A percentile compares a stretch with the other conserved stretches of the same genome.
Conservation (phyloP, 2,113 vertebrate genomes). For the Noctilio leporinus region DNA sequence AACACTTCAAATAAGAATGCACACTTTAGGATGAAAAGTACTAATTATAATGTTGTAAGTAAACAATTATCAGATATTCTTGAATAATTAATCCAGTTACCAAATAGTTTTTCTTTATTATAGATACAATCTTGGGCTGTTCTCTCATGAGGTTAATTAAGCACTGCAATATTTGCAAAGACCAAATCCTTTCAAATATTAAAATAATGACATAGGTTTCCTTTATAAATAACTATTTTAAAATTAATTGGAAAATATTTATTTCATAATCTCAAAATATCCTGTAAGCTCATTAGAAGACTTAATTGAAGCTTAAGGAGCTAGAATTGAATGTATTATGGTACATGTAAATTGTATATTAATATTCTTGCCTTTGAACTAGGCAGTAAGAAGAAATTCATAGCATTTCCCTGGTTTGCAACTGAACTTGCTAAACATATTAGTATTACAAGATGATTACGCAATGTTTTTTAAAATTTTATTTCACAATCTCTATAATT, state of each 20-base stretch:
- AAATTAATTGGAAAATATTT: slow-evolving; percentile 23
- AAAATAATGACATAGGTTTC: slow-evolving; percentile 13
- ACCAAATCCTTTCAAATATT: slow-evolving; percentile 27
- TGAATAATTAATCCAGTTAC: slow-evolving; percentile 16
- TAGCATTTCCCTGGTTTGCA: slow-evolving; percentile 34
- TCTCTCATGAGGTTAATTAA: slow-evolving; percentile 24
- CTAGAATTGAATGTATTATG: not conserved
- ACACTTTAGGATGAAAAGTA: not conserved
- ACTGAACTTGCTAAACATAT: slow-evolving; percentile 11
- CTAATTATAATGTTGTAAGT: not conserved
- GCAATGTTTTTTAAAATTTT: slow-evolving; percentile 47
- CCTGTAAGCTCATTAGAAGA: not conserved
- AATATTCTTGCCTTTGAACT: slow-evolving; percentile 28
- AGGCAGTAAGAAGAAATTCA: not conserved
- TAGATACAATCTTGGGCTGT: not conserved
- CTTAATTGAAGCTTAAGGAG: slow-evolving; percentile 25
- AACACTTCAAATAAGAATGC: not conserved
- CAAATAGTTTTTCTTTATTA: not conserved
- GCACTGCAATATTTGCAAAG: not conserved
- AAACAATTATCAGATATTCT: not conserved
- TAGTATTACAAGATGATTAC: slow-evolving; percentile 34
- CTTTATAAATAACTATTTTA: slow-evolving; percentile 35
- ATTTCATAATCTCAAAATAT: slow-evolving; percentile 14
- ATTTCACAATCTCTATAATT: slow-evolving; percentile 7
- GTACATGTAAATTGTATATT: slow-evolving; percentile 16